Evolutionary conservation across 2,113 vertebrate genomes (phyloP).

Genomic region (Amphilophus citrinellus): DNA sequence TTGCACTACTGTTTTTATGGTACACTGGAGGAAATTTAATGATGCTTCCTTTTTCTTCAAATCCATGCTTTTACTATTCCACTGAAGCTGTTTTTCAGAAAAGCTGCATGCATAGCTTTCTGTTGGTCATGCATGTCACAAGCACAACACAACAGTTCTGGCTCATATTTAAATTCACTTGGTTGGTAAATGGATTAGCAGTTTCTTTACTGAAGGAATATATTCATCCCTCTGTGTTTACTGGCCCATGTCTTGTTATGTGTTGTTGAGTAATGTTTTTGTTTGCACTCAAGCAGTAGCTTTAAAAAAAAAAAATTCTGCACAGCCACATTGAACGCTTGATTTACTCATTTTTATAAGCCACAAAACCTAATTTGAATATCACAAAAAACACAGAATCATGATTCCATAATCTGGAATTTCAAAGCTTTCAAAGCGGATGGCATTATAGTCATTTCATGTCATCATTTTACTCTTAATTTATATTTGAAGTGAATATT

Average conservation of each 20-base stretch:
- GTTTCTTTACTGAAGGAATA: constrained; percentile 25
- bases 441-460: not conserved
- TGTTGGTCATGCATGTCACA: constrained; percentile 34
- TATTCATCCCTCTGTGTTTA: constrained; percentile 12
- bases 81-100: not conserved
- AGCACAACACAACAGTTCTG: not conserved
- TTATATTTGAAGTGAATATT: not conserved
- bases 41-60: constrained; percentile 34
- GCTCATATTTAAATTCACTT: constrained; percentile 16
- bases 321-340: not conserved
- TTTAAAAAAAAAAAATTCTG: not conserved
- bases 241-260: constrained; percentile 21
- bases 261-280: constrained; percentile 11
- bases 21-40: constrained; percentile 43
- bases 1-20: constrained; percentile 23
- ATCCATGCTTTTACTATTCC: not conserved
- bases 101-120: constrained; percentile 10
- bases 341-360: not conserved
- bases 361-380: not conserved
- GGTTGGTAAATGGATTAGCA: constrained; percentile 53
- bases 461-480: not conserved
- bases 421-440: not conserved
- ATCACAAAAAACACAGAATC: not conserved
- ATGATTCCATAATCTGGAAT: not conserved
- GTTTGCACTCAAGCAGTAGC: not conserved